Percentiles rank a stretch among this genome's conserved stretches.
These are phyloP conservation scores for Phalacrocorax pelagicus DNA, from an alignment of 2,113 vertebrate species.

Conservation along the genomic window DNA sequence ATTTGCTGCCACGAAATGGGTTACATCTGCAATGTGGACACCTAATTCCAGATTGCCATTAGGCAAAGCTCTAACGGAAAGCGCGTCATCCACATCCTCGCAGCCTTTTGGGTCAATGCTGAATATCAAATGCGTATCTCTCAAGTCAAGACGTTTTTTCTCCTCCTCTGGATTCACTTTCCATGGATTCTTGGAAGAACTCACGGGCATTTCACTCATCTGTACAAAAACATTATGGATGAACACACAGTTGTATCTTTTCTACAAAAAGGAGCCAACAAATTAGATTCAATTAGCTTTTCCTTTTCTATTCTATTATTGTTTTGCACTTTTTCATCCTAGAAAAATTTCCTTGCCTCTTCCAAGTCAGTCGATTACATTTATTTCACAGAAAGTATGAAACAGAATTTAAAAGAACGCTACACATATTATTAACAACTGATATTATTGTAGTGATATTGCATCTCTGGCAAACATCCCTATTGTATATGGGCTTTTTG, in stretches of 20 bases:
- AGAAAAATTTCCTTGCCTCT: neutral
- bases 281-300: neutral
- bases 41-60: constrained; percentile 86
- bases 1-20: constrained; percentile 86
- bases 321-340: neutral
- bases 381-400: neutral
- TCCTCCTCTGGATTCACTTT: constrained; percentile 69
- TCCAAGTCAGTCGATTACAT: neutral
- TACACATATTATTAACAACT: neutral
- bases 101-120: constrained; percentile 94
- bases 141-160: constrained; percentile 68
- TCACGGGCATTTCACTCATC: constrained; percentile 90
- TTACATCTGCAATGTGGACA: constrained; percentile 95
- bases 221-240: constrained; percentile 48
- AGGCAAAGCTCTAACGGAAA: constrained; percentile 81
- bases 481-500: neutral
- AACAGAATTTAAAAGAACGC: neutral
- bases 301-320: neutral
- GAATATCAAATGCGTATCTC: constrained; percentile 87
- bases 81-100: constrained; percentile 92
- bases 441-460: neutral
- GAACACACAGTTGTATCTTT: neutral
- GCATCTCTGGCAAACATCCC: neutral
- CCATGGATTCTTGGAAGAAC: constrained; percentile 84
- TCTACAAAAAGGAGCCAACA: neutral